Base-by-base conservation (phyloP, 1,140 invertebrate species). In the Halesus radiatus region DNA sequence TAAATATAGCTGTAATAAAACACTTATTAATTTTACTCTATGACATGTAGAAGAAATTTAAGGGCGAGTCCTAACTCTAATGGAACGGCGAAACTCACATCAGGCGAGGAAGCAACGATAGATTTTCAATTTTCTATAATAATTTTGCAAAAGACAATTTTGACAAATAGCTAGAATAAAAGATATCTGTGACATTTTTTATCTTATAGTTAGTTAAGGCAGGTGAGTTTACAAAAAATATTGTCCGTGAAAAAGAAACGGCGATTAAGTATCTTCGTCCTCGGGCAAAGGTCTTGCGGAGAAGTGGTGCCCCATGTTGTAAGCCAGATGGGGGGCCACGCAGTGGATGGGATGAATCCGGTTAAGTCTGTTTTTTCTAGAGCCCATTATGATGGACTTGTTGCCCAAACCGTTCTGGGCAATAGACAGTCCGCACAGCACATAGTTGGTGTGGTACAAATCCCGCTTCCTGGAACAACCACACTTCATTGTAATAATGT, bases 401-500 rank as follows among this genome's bases (percentile, higher is more conserved):
- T 85, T 74, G 93, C 90, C 86, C 86, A 89, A 81, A 58, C 94
- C 95, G 90, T 98, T 95, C 89, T 99, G 98, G 37, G 97, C 94
- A 73, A 99, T 91, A 22, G 98, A 97, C 20, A 99, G 88, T n/a
- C 98, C 98, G 90, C 97, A 98, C 3, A 99, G 88, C 3, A 94
- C 94, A 86, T 99, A 99, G 88, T 98, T 99, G 0, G 98, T 99
- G 86, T 99, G 98, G 88, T 99, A 99, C 77, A 96, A 93, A 90
- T 99, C 98, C 83, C 94, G 90, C 72, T 91, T 90, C 87, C 96
- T 97, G 88, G 79, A 92, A 92, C 85, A 76, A 84, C 87, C 80
- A 72, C 22, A 52, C 10, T 45, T 32, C 52, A 79, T 62, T 62
- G 79, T 23, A 20, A 60, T 60, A n/a, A n/a, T n/a, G n/a, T n/a